Percentiles rank a stretch among this genome's conserved stretches.
These are phyloP conservation scores for Drosophila aff. DNA, from an alignment of 1,140 invertebrate species.

Conservation along the genomic window DNA sequence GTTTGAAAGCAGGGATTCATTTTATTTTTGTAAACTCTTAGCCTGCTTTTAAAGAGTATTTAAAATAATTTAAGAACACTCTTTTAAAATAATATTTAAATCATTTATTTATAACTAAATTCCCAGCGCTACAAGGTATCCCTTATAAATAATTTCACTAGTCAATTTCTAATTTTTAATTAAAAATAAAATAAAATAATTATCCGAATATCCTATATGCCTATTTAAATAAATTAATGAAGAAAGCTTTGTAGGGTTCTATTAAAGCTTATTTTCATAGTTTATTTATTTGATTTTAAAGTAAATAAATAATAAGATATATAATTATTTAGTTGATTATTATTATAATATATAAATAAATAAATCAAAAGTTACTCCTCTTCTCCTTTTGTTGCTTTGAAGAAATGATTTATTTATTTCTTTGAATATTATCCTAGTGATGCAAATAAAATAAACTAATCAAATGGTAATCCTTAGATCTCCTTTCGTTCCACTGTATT, in stretches of 20 bases:
- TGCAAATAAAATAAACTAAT: too few relatives aligned
- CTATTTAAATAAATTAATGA: background rate
- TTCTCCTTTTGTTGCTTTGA: too few relatives aligned
- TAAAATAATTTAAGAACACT: background rate
- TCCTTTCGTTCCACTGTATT: slow-evolving; percentile 6
- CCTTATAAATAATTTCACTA: too few relatives aligned
- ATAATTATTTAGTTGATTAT: too few relatives aligned
- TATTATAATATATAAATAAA: too few relatives aligned
- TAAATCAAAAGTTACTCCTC: too few relatives aligned
- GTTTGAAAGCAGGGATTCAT: background rate
- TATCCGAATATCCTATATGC: background rate
- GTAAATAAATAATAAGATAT: background rate
- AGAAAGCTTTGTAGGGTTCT: background rate
- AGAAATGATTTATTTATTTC: too few relatives aligned
- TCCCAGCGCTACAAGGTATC: too few relatives aligned
- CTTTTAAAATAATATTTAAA: background rate
- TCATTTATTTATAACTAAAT: background rate
- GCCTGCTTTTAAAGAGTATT: background rate
- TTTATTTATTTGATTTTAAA: background rate
- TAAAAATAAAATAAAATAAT: background rate
- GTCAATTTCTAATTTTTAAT: too few relatives aligned
- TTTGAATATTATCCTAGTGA: too few relatives aligned
- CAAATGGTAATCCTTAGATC: background rate
- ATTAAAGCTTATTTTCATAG: background rate
- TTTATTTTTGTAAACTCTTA: background rate